Evolutionary conservation across 2,888 invertebrate species (phyloP), one percentile per base, ranked within the genome.

Genomic region (Scelioninae gen. 2): DNA sequence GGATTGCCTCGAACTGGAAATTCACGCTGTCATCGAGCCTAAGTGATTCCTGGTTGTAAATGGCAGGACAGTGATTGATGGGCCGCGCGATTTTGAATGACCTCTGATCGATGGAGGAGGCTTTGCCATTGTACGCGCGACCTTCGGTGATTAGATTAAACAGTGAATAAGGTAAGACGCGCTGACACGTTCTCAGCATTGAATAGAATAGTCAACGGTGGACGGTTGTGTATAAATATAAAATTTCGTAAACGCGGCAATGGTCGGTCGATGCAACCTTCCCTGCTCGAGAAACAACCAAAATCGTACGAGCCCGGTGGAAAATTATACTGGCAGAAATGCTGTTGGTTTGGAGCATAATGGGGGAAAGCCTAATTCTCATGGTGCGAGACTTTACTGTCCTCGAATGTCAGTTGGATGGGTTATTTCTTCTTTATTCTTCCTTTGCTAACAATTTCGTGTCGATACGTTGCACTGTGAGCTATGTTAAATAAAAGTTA

Each of bases 51-150:
- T 50, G 37, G 11, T 71, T 60, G 52, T 50, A 65, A 71, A 78
- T 74, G 63, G 52, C 50, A 60, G 19, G 73, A 77, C 76, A 73
- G 61, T 76, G 79, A 79, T 78, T 75, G 76, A 79, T 77, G 72
- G 69, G 16, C 74, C 64, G 74, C 68, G 75, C 74, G 65, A 77
- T 78, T 77, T 78, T 46, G 68, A 69, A 65, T 74, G 74, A 64
- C 79, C 78, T 79, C 72, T 60, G 60, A 60, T 65, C 65, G 60
- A 60, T 58, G 31, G 31, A 31, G 37, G 60, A 60, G 31, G 46
- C 55, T 65, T 60, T 25, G 65, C 60, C 43, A 41, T 65, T 58
- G 58, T 65, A 64, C 37, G 58, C 35, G 45, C 64, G 60, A 72
- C 72, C 72, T 72, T 65, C 53, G 16, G 10, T 60, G 65, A 60